Evolutionary conservation across 2,113 vertebrate species (phyloP).

Genomic region (Phrynocephalus versicolor): DNA sequence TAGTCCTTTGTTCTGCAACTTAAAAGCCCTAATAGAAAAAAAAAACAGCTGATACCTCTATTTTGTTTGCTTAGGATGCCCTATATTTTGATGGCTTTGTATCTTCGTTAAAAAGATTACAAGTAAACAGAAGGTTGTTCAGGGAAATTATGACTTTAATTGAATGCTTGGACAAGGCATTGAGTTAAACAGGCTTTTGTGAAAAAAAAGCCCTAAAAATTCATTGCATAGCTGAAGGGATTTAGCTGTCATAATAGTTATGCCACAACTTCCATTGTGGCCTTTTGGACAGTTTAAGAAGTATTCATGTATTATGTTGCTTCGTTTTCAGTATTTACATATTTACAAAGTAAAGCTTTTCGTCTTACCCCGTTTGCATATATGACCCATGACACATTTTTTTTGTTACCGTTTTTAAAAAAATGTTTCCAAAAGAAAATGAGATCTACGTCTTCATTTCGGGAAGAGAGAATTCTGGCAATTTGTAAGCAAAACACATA

Average conservation of each 20-base stretch:
- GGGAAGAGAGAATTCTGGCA: conserved; percentile 54
- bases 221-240: conserved; percentile 99
- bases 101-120: conserved; percentile 57
- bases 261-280: conserved; percentile 67
- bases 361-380: conserved; percentile 97
- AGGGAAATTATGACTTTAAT: conserved; percentile 89
- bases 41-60: too few species aligned
- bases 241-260: conserved; percentile 83
- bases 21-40: not conserved
- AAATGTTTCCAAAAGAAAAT: conserved; percentile 63
- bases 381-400: conserved; percentile 97
- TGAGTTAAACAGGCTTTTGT: conserved; percentile 83
- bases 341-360: conserved; percentile 99
- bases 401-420: conserved; percentile 69
- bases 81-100: conserved; percentile 34
- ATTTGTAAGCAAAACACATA: conserved; percentile 51
- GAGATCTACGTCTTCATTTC: conserved; percentile 63
- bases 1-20: not conserved
- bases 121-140: conserved; percentile 69
- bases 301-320: conserved; percentile 85
- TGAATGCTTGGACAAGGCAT: conserved; percentile 80
- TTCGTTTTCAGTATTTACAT: conserved; percentile 91
- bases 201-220: conserved; percentile 84
- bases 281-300: conserved; percentile 79
- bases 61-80: conserved; percentile 27